phyloP scores from a whole-genome alignment of 2,888 invertebrate genomes.

The Thymelicus sylvestris region DNA sequence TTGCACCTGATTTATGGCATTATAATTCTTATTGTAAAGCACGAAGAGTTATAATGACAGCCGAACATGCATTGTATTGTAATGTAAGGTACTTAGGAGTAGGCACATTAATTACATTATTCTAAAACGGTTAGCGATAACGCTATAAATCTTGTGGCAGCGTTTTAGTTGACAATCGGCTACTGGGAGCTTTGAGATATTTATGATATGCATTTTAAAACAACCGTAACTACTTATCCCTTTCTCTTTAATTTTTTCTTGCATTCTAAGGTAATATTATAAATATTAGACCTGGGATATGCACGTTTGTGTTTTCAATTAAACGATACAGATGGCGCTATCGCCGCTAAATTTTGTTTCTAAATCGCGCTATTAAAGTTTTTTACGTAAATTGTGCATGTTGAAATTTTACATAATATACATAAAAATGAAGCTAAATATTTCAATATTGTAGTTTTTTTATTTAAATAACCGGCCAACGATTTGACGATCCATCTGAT shows the following conservation, averaged over 20 bases:
- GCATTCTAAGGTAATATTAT: neutral
- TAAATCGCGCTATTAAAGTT: neutral
- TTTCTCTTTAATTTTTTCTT: conserved; percentile 8
- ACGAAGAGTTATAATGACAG: conserved; percentile 32
- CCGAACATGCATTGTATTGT: conserved; percentile 27
- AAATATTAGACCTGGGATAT: too few relatives aligned
- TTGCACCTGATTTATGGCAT: conserved; percentile 35
- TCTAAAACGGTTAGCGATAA: conserved; percentile 54
- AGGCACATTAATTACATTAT: conserved; percentile 53
- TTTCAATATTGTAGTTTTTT: too few relatives aligned
- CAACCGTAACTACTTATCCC: conserved; percentile 11
- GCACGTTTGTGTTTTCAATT: neutral
- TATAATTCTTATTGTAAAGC: conserved; percentile 42
- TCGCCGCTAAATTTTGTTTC: too few relatives aligned
- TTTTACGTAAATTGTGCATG: too few relatives aligned
- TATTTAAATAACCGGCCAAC: too few relatives aligned
- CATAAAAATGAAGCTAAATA: too few relatives aligned
- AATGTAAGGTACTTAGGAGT: conserved; percentile 35
- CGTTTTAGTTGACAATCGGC: conserved; percentile 58
- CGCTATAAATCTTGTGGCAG: conserved; percentile 60
- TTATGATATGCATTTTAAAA: conserved; percentile 23
- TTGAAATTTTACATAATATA: too few relatives aligned
- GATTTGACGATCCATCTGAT: too few relatives aligned
- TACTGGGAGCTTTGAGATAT: conserved; percentile 51
- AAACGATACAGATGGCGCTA: neutral